phyloP scores from a whole-genome alignment of 64 coral and sea anemone species.

The Dendrophyllia cribrosa region DNA sequence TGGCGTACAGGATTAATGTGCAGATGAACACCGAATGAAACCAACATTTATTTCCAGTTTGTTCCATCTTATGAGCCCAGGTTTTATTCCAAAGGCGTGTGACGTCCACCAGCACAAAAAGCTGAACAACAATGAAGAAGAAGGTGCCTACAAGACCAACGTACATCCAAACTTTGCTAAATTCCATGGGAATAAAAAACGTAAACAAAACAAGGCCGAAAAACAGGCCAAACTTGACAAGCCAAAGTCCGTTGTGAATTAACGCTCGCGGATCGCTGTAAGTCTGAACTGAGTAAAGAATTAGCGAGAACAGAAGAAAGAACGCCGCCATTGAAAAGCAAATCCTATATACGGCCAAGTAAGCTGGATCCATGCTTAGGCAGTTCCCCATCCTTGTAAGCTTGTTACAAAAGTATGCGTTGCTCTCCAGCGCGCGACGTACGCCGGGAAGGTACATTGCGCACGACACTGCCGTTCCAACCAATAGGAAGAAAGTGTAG shows the following conservation, averaged over 20 bases:
- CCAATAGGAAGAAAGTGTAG: conserved; percentile 84
- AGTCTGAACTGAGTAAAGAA: conserved; percentile 71
- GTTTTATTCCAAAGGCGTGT: conserved; percentile 68
- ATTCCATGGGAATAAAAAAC: conserved; percentile 93
- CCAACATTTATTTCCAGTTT: conserved; percentile 70
- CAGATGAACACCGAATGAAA: conserved; percentile 53
- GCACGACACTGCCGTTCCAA: conserved; percentile 65
- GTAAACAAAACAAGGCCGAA: conserved; percentile 88
- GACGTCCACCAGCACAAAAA: conserved; percentile 80
- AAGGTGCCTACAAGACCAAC: conserved; percentile 83
- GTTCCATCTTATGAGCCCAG: conserved; percentile 50
- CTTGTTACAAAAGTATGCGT: conserved; percentile 82
- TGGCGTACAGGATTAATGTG: conserved; percentile 63
- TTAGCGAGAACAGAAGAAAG: conserved; percentile 84
- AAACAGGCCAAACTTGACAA: conserved; percentile 96
- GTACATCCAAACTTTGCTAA: conserved; percentile 93
- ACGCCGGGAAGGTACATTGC: conserved; percentile 83
- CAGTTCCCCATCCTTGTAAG: conserved; percentile 88
- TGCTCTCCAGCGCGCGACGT: conserved; percentile 69
- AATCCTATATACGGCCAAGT: conserved; percentile 93
- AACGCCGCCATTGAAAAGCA: conserved; percentile 97
- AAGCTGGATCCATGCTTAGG: conserved; percentile 92
- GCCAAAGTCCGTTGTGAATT: conserved; percentile 88
- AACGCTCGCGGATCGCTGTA: conserved; percentile 78
- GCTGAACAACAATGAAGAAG: conserved; percentile 84